A percentile compares a stretch with the other conserved stretches of the same genome.
Evolutionary conservation across 1,140 invertebrate species (phyloP).

Genomic region (Camponotus floridanus): DNA sequence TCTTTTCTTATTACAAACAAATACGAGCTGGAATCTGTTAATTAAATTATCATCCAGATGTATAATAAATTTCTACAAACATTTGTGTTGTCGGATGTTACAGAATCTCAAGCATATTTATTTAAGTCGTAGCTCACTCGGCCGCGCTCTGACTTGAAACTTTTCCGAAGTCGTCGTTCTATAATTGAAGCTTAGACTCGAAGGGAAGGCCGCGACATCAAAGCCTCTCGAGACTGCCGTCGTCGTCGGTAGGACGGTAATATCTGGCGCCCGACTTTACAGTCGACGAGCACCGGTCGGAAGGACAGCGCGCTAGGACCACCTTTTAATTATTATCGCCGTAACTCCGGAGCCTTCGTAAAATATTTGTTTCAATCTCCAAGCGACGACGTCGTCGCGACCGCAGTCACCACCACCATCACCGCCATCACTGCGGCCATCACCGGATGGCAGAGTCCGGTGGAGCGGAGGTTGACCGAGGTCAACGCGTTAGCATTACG

Average conservation of each 20-base stretch:
- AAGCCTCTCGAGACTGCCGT: constrained; percentile 60
- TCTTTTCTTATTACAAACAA: not conserved
- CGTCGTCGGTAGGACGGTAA: constrained; percentile 59
- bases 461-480: constrained; percentile 50
- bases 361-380: constrained; percentile 83
- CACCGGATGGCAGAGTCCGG: not conserved
- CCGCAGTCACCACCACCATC: constrained; percentile 34
- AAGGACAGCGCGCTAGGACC: constrained; percentile 61
- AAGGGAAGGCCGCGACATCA: constrained; percentile 67
- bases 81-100: constrained; percentile 5
- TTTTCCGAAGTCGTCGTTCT: constrained; percentile 65
- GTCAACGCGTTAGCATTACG: constrained; percentile 61
- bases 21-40: not conserved
- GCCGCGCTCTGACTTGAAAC: constrained; percentile 60
- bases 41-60: constrained; percentile 20
- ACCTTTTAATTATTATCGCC: constrained; percentile 80
- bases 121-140: constrained; percentile 38
- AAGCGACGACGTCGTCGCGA: constrained; percentile 50
- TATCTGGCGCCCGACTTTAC: constrained; percentile 68
- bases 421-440: not conserved
- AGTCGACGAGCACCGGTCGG: constrained; percentile 54
- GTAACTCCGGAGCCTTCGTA: constrained; percentile 76
- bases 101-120: constrained; percentile 54
- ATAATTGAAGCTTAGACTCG: constrained; percentile 70
- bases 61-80: constrained; percentile 38